These are phyloP conservation scores for Phrynosoma blainvillii DNA, from an alignment of 2,113 vertebrate genomes.

Conservation along the genomic window DNA sequence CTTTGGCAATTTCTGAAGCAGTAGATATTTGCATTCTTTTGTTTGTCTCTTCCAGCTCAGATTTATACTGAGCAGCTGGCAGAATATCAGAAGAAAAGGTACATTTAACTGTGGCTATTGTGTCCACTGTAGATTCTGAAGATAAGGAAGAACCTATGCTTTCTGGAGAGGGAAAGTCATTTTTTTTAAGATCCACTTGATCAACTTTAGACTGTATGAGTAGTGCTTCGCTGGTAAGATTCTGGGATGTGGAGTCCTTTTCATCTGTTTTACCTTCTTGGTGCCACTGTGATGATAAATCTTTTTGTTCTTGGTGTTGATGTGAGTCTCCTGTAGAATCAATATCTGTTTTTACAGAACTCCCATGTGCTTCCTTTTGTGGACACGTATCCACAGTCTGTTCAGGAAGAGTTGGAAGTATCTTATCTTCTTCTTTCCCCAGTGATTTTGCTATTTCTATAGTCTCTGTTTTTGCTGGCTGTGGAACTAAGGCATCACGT, in stretches of 20 bases:
- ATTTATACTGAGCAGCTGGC: constrained; percentile 71
- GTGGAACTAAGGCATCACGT: constrained; percentile 77
- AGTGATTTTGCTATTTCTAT: constrained; percentile 63
- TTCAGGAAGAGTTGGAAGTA: constrained; percentile 54
- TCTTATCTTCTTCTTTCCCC: constrained; percentile 65
- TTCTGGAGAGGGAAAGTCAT: constrained; percentile 64
- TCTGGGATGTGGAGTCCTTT: constrained; percentile 63
- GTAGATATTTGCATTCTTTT: constrained; percentile 69
- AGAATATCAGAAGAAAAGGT: constrained; percentile 71
- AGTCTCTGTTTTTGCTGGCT: constrained; percentile 67
- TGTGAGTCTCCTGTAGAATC: constrained; percentile 50
- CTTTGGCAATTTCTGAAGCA: constrained; percentile 69
- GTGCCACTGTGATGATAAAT: constrained; percentile 66
- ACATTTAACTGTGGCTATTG: constrained; percentile 60
- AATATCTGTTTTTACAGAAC: constrained; percentile 57
- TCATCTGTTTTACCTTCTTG: constrained; percentile 66
- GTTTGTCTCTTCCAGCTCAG: constrained; percentile 77
- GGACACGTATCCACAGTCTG: constrained; percentile 50
- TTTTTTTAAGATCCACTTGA: constrained; percentile 63
- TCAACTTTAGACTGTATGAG: constrained; percentile 68
- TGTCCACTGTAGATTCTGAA: constrained; percentile 43
- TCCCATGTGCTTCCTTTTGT: constrained; percentile 58
- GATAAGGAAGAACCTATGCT: constrained; percentile 63
- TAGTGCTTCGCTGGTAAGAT: constrained; percentile 58
- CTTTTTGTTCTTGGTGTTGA: constrained; percentile 63